Base-by-base conservation (phyloP, 2,888 invertebrate genomes). In the Teinopalpus imperialis region DNA sequence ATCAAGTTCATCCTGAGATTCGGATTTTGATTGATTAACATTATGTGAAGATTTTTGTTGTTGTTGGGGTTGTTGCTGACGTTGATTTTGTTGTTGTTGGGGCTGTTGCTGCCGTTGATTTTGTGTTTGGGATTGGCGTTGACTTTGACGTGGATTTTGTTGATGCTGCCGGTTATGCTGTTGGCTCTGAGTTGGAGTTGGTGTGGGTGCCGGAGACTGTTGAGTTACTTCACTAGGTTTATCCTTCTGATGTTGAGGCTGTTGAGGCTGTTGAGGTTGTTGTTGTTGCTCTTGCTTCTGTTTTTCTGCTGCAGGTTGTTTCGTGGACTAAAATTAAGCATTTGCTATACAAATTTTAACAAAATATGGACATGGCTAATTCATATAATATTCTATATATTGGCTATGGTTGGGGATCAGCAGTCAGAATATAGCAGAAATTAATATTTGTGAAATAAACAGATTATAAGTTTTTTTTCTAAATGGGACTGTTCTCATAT, bases 1-100 rank as follows among this genome's bases (percentile, higher is more conserved):
- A 52, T 82, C 82, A 49, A 78, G 74, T 48, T 69, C 70, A 43
- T 83, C 82, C 42, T 69, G 64, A 1, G 75, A 56, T 3, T 67
- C 69, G 18, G 48, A 52, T 45, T 74, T 76, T 0, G 56, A 24
- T 29, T 61, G 66, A 16, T 13, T 27, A 10, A 48, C 51, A 57
- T 54, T 70, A 39, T 64, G 66, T 5, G 39, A 42, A 8, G 48
- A 23, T 44, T 58, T 60, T 12, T 56, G 59, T 13, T 41, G 52
- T 29, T 52, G 56, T 10, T 50, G 52, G 0, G 18, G 39, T 35
- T 55, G 63, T 40, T 59, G 57, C 14, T 39, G 53, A 12, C 48
- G 40, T 16, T 48, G 57, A 24, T 56, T 58, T 21, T 53, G 59
- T 8, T 51, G 57, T 16, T 45, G 61, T 30, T 53, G 68, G 24